Percentiles rank a stretch among this genome's conserved stretches.
These are phyloP conservation scores for Cyprinodon tularosa DNA, from an alignment of 2,113 vertebrate genomes.

Conservation along the genomic window DNA sequence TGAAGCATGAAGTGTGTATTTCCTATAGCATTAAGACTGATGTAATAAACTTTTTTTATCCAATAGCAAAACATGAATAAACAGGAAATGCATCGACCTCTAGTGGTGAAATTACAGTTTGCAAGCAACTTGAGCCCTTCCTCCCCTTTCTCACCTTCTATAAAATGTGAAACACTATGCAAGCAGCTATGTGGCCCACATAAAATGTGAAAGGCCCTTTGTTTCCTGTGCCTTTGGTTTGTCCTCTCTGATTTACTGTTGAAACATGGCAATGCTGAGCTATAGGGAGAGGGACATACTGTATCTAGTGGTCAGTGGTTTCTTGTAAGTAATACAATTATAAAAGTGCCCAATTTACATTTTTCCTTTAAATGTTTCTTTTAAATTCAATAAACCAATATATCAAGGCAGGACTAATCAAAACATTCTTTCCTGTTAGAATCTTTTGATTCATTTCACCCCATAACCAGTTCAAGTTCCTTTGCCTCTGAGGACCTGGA, in stretches of 20 bases:
- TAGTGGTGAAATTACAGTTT: background rate
- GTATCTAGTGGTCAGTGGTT: no score
- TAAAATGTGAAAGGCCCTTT: background rate
- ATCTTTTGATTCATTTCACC: conserved; percentile 44
- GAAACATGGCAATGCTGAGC: background rate
- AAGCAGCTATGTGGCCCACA: background rate
- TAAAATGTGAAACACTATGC: background rate
- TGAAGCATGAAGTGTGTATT: background rate
- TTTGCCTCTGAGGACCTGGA: conserved; percentile 38
- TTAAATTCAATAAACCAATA: conserved; percentile 11
- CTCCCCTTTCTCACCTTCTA: background rate
- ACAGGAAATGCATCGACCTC: background rate
- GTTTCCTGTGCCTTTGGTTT: background rate
- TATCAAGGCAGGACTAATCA: conserved; percentile 12
- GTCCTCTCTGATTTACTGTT: background rate
- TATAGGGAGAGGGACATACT: background rate
- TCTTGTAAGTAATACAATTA: background rate
- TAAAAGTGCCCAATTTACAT: background rate
- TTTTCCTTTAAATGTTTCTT: background rate
- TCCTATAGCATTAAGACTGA: background rate
- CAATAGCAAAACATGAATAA: background rate
- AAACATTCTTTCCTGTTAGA: conserved; percentile 30
- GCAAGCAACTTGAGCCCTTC: background rate
- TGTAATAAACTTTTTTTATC: background rate
- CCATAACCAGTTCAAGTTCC: conserved; percentile 46